Conservation (phyloP, 2,888 invertebrate species). For the Diaperis boleti region DNA sequence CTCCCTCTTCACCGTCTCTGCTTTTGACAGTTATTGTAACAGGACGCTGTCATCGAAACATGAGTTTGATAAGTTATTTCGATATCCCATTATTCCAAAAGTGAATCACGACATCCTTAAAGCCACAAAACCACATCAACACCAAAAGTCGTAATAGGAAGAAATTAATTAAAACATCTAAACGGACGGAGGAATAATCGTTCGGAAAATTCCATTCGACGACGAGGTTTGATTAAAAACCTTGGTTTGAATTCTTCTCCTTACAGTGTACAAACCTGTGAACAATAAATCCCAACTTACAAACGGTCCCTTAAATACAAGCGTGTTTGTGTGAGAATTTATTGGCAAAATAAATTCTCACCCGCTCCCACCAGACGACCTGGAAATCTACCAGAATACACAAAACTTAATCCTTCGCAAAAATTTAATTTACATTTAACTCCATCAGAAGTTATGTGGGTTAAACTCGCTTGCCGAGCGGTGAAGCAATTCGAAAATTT, state of each 20-base stretch:
- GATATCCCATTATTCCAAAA: conserved; percentile 3
- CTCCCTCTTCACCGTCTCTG: conserved; percentile 15
- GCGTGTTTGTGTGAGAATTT: conserved; percentile 50
- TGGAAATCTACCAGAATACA: conserved; percentile 19
- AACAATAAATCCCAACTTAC: conserved; percentile 40
- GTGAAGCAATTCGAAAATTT: background rate
- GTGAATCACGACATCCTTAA: background rate
- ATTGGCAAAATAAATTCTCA: conserved; percentile 47
- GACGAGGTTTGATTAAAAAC: conserved; percentile 22
- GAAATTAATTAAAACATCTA: conserved; percentile 21
- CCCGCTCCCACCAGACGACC: conserved; percentile 39
- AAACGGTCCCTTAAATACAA: conserved; percentile 49
- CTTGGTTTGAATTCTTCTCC: conserved; percentile 22
- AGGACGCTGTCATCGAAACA: conserved; percentile 15
- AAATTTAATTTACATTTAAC: conserved; percentile 15
- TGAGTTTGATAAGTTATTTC: conserved; percentile 14
- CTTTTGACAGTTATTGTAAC: conserved; percentile 39
- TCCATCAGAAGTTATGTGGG: conserved; percentile 15
- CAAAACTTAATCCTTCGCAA: conserved; percentile 31
- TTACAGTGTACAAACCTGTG: conserved; percentile 18
- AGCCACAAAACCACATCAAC: background rate
- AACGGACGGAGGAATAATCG: background rate
- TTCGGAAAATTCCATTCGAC: background rate
- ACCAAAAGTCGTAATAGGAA: background rate
- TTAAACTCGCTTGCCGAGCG: too few relatives aligned